These are phyloP conservation scores for Synergus japonicus DNA, from an alignment of 2,888 invertebrate species.

Conservation along the genomic window DNA sequence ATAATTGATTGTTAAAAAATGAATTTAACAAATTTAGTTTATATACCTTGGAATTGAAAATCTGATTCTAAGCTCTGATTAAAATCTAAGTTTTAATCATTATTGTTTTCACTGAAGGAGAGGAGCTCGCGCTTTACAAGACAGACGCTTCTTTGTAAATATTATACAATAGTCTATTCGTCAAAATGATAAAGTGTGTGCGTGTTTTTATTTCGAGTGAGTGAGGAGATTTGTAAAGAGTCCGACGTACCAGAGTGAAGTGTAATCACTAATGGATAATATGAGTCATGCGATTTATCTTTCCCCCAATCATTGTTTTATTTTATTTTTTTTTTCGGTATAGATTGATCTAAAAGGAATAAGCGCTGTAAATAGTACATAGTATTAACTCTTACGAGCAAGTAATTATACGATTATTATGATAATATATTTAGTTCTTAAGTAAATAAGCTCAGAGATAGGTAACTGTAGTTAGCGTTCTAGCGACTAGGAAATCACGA, in stretches of 20 bases:
- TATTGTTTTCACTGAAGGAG: slow-evolving; percentile 19
- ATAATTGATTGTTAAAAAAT: background rate
- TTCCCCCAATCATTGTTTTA: slow-evolving; percentile 43
- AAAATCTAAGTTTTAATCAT: slow-evolving; percentile 20
- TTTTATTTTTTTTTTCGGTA: slow-evolving; percentile 62
- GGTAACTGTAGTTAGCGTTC: slow-evolving; percentile 73
- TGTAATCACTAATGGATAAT: slow-evolving; percentile 53
- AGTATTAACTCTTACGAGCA: slow-evolving; percentile 74
- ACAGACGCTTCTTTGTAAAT: slow-evolving; percentile 53
- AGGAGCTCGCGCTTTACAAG: slow-evolving; percentile 34
- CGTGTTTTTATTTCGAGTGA: slow-evolving; percentile 75
- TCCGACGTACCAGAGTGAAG: slow-evolving; percentile 45
- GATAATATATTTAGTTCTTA: slow-evolving; percentile 68
- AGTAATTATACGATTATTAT: slow-evolving; percentile 74
- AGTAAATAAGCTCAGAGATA: slow-evolving; percentile 63
- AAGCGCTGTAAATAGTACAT: slow-evolving; percentile 77
- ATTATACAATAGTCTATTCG: slow-evolving; percentile 53
- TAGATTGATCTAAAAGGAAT: slow-evolving; percentile 60
- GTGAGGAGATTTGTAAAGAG: slow-evolving; percentile 58
- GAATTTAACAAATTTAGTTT: slow-evolving; percentile 15
- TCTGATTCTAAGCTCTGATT: background rate
- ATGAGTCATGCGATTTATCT: slow-evolving; percentile 53
- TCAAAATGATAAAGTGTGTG: slow-evolving; percentile 63
- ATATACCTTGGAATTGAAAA: background rate
- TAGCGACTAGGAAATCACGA: slow-evolving; percentile 73